Percentiles rank a stretch among this genome's conserved stretches.
phyloP scores from a whole-genome alignment of 2,888 invertebrate genomes.

The Oxyteleia sp. region DNA sequence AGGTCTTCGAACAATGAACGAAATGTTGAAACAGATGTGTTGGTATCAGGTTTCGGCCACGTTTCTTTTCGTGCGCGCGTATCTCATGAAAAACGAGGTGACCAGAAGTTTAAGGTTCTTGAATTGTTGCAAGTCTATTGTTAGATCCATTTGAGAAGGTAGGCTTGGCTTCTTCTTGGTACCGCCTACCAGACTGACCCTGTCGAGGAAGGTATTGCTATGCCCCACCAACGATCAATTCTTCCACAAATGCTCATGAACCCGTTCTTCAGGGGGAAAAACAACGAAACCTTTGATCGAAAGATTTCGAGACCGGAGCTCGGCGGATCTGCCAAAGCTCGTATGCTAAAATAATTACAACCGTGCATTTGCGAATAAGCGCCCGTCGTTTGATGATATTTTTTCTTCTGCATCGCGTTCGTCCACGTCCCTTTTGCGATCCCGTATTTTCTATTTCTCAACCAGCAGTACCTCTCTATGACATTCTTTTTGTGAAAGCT shows the following conservation, averaged over 20 bases:
- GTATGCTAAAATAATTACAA: constrained; percentile 66
- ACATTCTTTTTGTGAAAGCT: constrained; percentile 72
- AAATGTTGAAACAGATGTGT: constrained; percentile 3
- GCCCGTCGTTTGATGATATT: constrained; percentile 65
- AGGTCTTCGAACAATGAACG: neutral
- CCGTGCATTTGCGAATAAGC: constrained; percentile 62
- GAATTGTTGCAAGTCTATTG: constrained; percentile 83
- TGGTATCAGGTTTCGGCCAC: constrained; percentile 31
- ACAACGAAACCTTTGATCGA: constrained; percentile 64
- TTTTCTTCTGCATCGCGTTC: constrained; percentile 53
- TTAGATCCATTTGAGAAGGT: constrained; percentile 79
- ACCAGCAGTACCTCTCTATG: constrained; percentile 63
- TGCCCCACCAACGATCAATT: constrained; percentile 80
- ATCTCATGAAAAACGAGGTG: constrained; percentile 33
- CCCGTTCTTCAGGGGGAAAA: constrained; percentile 63
- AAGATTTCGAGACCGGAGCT: constrained; percentile 59
- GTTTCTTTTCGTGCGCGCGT: neutral
- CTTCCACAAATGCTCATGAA: constrained; percentile 58
- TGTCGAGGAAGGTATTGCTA: constrained; percentile 78
- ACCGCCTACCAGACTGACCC: constrained; percentile 86
- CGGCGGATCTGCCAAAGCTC: constrained; percentile 61
- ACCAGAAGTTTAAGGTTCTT: constrained; percentile 47
- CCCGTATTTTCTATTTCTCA: constrained; percentile 69
- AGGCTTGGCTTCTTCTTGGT: constrained; percentile 84
- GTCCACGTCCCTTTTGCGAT: constrained; percentile 64